phyloP scores from a whole-genome alignment of 2,113 vertebrate species.

The Cyphomyrus discorhynchus region DNA sequence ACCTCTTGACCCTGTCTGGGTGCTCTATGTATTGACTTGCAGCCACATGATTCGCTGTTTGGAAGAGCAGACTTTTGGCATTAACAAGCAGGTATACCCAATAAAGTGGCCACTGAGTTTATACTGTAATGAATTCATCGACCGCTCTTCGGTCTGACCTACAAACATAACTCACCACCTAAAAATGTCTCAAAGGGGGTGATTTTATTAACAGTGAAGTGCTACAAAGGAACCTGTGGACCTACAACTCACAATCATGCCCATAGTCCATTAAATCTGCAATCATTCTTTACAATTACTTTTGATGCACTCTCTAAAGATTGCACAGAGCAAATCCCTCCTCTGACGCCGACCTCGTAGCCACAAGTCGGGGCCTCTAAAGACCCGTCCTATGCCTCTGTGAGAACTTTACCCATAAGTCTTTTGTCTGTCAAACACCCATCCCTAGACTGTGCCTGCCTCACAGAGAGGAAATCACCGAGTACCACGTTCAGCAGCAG shows the following conservation, averaged over 20 bases:
- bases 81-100: background rate
- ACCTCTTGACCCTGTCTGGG: background rate
- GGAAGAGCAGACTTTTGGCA: background rate
- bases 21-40: background rate
- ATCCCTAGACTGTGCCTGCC: background rate
- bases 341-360: background rate
- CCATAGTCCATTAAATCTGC: background rate
- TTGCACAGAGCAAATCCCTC: background rate
- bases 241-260: background rate
- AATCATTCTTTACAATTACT: background rate
- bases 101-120: background rate
- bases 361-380: background rate
- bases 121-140: background rate
- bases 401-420: background rate
- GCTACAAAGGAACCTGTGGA: background rate
- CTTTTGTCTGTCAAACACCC: conserved; percentile 1
- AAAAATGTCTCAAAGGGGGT: background rate
- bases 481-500: background rate
- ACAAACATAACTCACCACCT: background rate
- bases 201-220: background rate
- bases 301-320: background rate
- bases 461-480: background rate
- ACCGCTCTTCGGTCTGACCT: background rate
- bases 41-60: background rate
- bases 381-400: background rate